A percentile compares a stretch with the other conserved stretches of the same genome.
These are phyloP conservation scores for Bradypus variegatus DNA, from an alignment of 2,797 vertebrate species.

Conservation along the genomic window DNA sequence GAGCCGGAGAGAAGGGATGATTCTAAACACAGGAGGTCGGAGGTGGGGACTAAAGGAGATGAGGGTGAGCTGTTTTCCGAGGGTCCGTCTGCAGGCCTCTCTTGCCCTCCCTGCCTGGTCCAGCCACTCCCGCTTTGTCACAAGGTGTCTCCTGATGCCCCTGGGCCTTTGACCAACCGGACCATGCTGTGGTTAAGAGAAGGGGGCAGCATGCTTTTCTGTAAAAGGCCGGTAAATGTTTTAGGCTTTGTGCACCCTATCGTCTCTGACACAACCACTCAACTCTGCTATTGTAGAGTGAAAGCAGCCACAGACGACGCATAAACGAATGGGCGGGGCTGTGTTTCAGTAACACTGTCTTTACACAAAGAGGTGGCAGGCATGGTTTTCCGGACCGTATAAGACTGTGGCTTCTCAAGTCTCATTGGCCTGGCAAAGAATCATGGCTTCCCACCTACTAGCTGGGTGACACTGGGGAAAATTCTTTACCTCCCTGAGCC, in stretches of 20 bases:
- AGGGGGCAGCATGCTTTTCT: background rate
- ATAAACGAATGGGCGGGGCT: background rate
- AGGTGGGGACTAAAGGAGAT: background rate
- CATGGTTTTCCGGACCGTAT: background rate
- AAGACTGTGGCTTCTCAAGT: background rate
- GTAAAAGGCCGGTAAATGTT: background rate
- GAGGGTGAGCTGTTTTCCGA: background rate
- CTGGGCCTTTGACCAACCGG: background rate
- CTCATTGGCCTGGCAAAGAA: background rate
- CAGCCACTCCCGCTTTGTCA: background rate
- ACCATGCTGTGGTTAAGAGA: background rate
- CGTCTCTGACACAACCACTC: background rate
- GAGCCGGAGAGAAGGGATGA: background rate
- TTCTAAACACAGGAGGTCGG: background rate
- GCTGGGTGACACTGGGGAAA: background rate
- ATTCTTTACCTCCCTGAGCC: background rate
- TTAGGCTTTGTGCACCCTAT: background rate
- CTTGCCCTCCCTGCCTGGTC: too few species aligned
- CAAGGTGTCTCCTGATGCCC: background rate
- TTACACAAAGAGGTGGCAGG: background rate
- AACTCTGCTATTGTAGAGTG: background rate
- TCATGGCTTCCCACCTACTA: background rate
- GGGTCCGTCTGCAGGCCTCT: background rate
- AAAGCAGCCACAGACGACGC: background rate
- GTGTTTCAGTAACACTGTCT: slow-evolving; percentile 19